phyloP scores from a whole-genome alignment of 2,888 invertebrate genomes.

The Drepana falcataria region DNA sequence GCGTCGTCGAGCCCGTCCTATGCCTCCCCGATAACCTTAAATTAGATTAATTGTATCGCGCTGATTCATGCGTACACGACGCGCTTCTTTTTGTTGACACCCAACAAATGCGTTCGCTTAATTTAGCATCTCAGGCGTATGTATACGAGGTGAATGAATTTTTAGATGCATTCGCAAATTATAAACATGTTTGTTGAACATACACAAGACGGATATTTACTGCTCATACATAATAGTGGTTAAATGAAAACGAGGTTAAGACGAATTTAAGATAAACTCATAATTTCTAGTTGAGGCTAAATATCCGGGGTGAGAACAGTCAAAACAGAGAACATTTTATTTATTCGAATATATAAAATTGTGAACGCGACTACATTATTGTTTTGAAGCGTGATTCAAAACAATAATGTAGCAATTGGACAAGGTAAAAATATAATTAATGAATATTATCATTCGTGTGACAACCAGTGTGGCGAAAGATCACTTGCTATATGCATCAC shows the following conservation, averaged over 20 bases:
- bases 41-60: conserved; percentile 77
- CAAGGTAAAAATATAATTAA: too few relatives aligned
- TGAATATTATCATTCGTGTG: too few relatives aligned
- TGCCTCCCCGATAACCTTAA: conserved; percentile 73
- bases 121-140: conserved; percentile 54
- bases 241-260: too few relatives aligned
- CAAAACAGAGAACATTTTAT: background rate
- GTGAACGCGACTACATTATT: too few relatives aligned
- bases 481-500: too few relatives aligned
- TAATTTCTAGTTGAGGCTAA: background rate
- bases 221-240: background rate
- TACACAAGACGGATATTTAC: background rate
- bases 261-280: too few relatives aligned
- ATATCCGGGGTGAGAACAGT: background rate
- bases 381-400: too few relatives aligned
- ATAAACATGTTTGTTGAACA: background rate
- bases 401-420: too few relatives aligned
- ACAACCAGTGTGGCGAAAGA: too few relatives aligned
- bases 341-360: too few relatives aligned
- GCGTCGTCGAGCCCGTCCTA: conserved; percentile 60
- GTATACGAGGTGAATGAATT: conserved; percentile 53
- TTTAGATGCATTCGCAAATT: conserved; percentile 19
- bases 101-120: conserved; percentile 61
- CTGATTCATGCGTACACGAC: conserved; percentile 68
- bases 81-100: conserved; percentile 63